These are phyloP conservation scores for Xestoiulus laeticollis DNA, from an alignment of 2,888 invertebrate species.

Conservation along the genomic window DNA sequence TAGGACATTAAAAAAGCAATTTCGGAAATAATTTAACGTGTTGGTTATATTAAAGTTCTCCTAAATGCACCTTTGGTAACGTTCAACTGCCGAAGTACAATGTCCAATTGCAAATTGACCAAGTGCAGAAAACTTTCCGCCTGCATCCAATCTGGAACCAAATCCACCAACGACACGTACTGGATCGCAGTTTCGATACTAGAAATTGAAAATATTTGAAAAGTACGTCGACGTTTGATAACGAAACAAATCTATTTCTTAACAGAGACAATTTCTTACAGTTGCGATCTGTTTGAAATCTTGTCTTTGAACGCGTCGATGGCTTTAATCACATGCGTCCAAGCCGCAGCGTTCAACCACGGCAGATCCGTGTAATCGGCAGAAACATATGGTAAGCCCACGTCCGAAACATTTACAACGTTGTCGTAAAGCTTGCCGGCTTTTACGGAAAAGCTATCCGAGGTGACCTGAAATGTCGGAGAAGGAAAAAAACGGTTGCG, in stretches of 20 bases:
- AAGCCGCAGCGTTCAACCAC: neutral
- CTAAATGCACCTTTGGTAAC: conserved; percentile 4
- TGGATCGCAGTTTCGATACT: neutral
- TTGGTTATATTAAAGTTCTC: no score
- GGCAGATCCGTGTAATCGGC: conserved; percentile 42
- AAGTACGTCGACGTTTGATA: no score
- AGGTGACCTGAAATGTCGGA: no score
- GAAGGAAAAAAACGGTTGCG: no score
- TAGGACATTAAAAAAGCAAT: no score
- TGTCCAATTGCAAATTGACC: conserved; percentile 45
- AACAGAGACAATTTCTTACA: conserved; percentile 17
- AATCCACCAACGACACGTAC: conserved; percentile 51
- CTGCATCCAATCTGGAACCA: conserved; percentile 49
- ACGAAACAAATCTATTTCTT: no score
- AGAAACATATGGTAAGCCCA: neutral
- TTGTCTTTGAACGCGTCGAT: neutral
- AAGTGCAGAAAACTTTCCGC: conserved; percentile 29
- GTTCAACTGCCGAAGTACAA: conserved; percentile 41
- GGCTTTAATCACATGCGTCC: neutral
- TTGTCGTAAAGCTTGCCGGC: neutral
- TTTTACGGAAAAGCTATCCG: no score
- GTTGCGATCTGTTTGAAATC: neutral
- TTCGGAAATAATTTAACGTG: no score
- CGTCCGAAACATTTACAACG: neutral
- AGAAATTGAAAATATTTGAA: no score